These are phyloP conservation scores for Lepidocyrtinus sp. DNA, from an alignment of 2,888 invertebrate genomes.

Conservation along the genomic window DNA sequence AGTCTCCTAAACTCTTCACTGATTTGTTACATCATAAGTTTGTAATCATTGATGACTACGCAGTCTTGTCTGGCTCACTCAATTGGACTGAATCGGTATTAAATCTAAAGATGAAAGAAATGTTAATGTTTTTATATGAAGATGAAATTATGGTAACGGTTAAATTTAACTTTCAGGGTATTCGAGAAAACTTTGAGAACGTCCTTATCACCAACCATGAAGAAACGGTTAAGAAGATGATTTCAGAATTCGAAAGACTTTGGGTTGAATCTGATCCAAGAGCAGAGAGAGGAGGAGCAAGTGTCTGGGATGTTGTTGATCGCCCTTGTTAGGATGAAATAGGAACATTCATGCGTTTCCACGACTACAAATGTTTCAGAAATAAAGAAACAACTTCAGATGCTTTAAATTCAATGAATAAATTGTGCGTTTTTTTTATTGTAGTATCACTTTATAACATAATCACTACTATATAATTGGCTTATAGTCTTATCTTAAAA, in stretches of 20 bases:
- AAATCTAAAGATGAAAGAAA: neutral
- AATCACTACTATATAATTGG: neutral
- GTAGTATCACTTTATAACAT: slow-evolving; percentile 44
- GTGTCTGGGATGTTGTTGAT: too few species aligned
- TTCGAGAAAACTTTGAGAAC: slow-evolving; percentile 52
- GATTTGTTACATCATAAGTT: slow-evolving; percentile 61
- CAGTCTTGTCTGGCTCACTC: slow-evolving; percentile 39
- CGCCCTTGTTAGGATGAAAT: too few species aligned
- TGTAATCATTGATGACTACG: slow-evolving; percentile 43
- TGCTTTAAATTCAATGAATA: neutral
- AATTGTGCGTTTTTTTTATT: slow-evolving; percentile 43
- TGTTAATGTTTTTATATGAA: neutral
- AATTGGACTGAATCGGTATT: slow-evolving; percentile 55
- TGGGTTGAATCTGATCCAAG: slow-evolving; percentile 33
- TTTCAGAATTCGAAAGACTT: slow-evolving; percentile 33
- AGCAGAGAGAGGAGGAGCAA: too few species aligned
- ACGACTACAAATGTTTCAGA: neutral
- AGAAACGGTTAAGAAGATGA: slow-evolving; percentile 12
- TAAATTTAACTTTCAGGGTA: slow-evolving; percentile 27
- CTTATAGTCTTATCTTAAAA: too few species aligned
- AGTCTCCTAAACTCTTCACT: neutral
- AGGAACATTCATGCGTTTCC: neutral
- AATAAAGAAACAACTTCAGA: neutral
- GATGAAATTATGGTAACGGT: neutral
- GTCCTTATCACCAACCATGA: slow-evolving; percentile 40